Evolutionary conservation across 2,888 invertebrate species (phyloP).

Genomic region (Digitonthophagus gazella): DNA sequence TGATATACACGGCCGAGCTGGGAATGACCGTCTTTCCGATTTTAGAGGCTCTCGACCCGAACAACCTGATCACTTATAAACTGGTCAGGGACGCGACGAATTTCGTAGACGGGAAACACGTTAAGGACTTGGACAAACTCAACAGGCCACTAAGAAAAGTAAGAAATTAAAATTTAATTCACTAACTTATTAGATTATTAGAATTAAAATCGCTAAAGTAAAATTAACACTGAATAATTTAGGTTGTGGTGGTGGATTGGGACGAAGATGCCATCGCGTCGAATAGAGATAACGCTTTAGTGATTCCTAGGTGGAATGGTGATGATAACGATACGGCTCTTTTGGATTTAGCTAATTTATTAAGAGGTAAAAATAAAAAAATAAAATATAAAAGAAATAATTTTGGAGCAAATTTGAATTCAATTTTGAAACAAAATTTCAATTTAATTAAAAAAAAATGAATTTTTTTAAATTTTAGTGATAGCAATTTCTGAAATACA

Average conservation of each 20-base stretch:
- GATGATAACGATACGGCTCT: slow-evolving; percentile 87
- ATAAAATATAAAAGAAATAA: too few species aligned
- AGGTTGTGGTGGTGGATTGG: slow-evolving; percentile 97
- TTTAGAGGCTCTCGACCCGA: slow-evolving; percentile 88
- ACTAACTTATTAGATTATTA: slow-evolving; percentile 57
- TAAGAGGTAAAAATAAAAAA: slow-evolving; percentile 42
- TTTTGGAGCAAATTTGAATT: too few species aligned
- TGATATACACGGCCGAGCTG: slow-evolving; percentile 93
- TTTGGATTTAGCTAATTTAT: slow-evolving; percentile 76
- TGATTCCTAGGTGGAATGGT: slow-evolving; percentile 88
- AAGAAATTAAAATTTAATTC: slow-evolving; percentile 61
- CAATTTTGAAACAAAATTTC: neutral
- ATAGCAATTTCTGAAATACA: slow-evolving; percentile 87
- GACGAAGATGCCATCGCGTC: slow-evolving; percentile 81
- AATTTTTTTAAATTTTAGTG: slow-evolving; percentile 27
- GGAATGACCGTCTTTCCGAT: slow-evolving; percentile 95
- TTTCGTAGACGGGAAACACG: slow-evolving; percentile 90
- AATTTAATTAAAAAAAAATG: neutral
- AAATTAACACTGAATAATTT: neutral
- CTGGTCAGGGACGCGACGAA: slow-evolving; percentile 94
- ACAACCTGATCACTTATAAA: slow-evolving; percentile 83
- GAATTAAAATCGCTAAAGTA: neutral
- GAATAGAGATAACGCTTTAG: slow-evolving; percentile 85
- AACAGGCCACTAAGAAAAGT: slow-evolving; percentile 83
- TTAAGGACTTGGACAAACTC: slow-evolving; percentile 84